These are phyloP conservation scores for Cheilinus undulatus DNA, from an alignment of 2,113 vertebrate genomes.

Conservation along the genomic window DNA sequence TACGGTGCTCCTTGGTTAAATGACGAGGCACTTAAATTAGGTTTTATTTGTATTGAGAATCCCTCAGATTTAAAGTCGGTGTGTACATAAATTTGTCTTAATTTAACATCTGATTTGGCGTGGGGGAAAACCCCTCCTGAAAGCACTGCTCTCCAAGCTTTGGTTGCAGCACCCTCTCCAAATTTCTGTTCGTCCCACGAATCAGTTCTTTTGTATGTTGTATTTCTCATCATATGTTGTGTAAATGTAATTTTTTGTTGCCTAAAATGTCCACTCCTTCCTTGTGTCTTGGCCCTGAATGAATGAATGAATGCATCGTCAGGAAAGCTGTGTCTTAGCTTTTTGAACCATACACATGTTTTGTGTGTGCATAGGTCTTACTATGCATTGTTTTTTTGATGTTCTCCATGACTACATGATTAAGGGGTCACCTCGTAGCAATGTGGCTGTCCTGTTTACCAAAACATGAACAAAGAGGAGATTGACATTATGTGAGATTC, in stretches of 20 bases:
- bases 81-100: constrained; percentile 42
- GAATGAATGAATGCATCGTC: constrained; percentile 47
- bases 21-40: constrained; percentile 77
- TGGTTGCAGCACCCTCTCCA: constrained; percentile 83
- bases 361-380: constrained; percentile 31
- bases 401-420: constrained; percentile 34
- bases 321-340: constrained; percentile 50
- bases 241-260: constrained; percentile 41
- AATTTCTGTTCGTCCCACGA: constrained; percentile 56
- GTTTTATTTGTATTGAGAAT: constrained; percentile 44
- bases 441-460: constrained; percentile 25
- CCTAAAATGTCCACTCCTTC: constrained; percentile 44
- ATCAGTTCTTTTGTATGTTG: constrained; percentile 15
- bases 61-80: constrained; percentile 43
- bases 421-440: constrained; percentile 31
- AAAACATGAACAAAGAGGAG: background rate
- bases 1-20: constrained; percentile 63
- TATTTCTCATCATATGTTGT: constrained; percentile 1
- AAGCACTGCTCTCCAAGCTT: constrained; percentile 82
- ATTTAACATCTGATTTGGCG: constrained; percentile 37
- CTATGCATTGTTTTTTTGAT: constrained; percentile 46
- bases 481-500: constrained; percentile 1
- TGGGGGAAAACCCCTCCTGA: constrained; percentile 40
- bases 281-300: constrained; percentile 43
- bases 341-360: constrained; percentile 37